phyloP scores from a whole-genome alignment of 2,888 invertebrate species.

The Laspeyria flexula region DNA sequence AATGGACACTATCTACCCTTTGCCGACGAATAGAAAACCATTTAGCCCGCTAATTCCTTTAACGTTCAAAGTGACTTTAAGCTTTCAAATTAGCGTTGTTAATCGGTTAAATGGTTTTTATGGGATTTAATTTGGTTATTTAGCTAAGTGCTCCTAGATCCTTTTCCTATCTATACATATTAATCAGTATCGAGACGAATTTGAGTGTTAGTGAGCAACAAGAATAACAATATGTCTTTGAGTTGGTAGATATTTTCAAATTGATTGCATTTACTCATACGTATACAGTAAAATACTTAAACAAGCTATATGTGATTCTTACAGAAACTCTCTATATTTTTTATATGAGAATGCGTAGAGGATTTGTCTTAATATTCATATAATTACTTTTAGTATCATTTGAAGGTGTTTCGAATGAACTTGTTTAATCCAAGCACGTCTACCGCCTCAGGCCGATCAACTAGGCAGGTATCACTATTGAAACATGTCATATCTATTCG shows the following conservation, averaged over 20 bases:
- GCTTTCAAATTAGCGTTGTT: constrained; percentile 24
- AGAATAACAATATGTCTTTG: no score
- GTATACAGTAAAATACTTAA: no score
- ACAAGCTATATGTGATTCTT: no score
- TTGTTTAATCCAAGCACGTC: neutral
- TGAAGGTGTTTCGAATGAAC: constrained; percentile 30
- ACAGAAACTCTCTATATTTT: no score
- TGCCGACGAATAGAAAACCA: constrained; percentile 1
- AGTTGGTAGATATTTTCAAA: no score
- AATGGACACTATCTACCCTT: constrained; percentile 25
- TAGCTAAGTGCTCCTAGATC: constrained; percentile 10
- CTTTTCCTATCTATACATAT: no score
- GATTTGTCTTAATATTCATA: no score
- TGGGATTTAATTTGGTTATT: constrained; percentile 15
- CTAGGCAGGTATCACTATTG: constrained; percentile 14
- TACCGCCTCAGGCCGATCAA: constrained; percentile 10
- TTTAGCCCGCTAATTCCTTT: constrained; percentile 22
- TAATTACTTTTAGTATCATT: no score
- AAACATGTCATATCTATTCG: constrained; percentile 25
- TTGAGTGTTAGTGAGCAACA: no score
- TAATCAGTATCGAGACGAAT: no score
- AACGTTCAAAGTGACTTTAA: constrained; percentile 8
- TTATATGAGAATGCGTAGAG: no score
- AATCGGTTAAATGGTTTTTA: constrained; percentile 24
- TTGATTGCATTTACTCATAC: no score